Percentiles rank a stretch among this genome's conserved stretches.
phyloP scores from a whole-genome alignment of 2,888 invertebrate genomes.

The Dryobotodes eremita region DNA sequence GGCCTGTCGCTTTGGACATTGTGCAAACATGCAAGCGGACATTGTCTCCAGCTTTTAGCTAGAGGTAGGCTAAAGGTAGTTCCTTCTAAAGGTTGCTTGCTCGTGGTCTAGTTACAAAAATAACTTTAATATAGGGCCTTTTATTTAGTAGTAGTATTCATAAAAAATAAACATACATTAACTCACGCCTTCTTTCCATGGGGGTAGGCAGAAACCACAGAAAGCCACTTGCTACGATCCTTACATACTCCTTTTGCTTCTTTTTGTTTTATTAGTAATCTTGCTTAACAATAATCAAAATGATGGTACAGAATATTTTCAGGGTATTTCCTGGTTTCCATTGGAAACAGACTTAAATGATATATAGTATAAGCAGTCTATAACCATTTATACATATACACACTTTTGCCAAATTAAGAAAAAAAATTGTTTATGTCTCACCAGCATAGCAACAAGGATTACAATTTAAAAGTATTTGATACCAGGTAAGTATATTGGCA shows the following conservation, averaged over 20 bases:
- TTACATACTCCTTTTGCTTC: no score
- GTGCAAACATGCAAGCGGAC: conserved; percentile 27
- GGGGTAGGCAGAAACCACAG: no score
- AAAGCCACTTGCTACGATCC: no score
- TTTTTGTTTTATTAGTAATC: neutral
- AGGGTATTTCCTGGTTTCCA: neutral
- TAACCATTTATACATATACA: neutral
- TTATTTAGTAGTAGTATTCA: neutral
- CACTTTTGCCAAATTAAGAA: neutral
- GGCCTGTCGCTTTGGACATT: conserved; percentile 26
- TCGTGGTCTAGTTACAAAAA: neutral
- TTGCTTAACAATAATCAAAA: neutral
- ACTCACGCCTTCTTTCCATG: no score
- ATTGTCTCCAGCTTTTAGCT: neutral
- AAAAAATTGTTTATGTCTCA: no score
- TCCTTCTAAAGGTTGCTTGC: neutral
- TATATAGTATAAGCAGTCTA: neutral
- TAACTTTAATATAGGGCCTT: no score
- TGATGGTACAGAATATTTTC: no score
- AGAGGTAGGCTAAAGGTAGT: neutral
- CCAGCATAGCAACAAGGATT: no score
- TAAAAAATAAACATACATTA: no score
- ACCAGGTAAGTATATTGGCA: no score
- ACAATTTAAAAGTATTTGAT: no score
- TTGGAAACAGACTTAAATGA: neutral